Evolutionary conservation across 2,113 vertebrate species (phyloP), one percentile per base, ranked within the genome.

Genomic region (Artemisiospiza belli): DNA sequence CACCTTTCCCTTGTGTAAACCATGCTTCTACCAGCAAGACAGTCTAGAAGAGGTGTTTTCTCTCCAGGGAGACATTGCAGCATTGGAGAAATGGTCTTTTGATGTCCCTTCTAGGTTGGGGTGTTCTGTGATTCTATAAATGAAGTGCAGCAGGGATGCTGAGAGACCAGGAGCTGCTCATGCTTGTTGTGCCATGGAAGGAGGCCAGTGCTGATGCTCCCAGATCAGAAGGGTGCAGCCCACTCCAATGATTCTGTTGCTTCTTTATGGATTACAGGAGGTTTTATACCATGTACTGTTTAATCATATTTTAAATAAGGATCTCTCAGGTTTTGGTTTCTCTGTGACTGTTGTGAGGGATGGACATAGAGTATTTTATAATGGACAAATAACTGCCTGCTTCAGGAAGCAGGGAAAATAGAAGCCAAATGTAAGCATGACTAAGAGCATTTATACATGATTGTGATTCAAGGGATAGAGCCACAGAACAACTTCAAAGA

Each of bases 401-500:
- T 92, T 83, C n/a, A 64, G 41, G 79, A 90, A 90, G 70, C 63
- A 49, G 37, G 17, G 37, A 73, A 95, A 91, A 66, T 21, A 85
- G 43, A 63, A 95, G 62, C 88, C 67, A 88, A 96, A 77, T 61
- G 20, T 83, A 73, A 78, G 90, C 90, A 76, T 39, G 82, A 85
- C 70, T 93, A 95, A 62, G n/a, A 83, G 62, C 82, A 75, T 95
- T 94, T 79, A 85, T 69, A 86, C 14, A 5, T 1, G 3, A 83
- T 88, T 95, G 82, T 83, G 82, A 96, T 96, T 90, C 94, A 94
- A 91, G 88, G 85, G 59, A 73, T 61, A 88, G 75, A 93, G 92
- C 79, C 82, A 83, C 46, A 79, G 79, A 92, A 88, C 9, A 83
- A 90, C 96, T 96, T 96, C 96, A 96, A 95, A 96, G 90, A 86